Evolutionary conservation across 2,888 invertebrate genomes (phyloP).

Genomic region (Caenorhabditis japonica): DNA sequence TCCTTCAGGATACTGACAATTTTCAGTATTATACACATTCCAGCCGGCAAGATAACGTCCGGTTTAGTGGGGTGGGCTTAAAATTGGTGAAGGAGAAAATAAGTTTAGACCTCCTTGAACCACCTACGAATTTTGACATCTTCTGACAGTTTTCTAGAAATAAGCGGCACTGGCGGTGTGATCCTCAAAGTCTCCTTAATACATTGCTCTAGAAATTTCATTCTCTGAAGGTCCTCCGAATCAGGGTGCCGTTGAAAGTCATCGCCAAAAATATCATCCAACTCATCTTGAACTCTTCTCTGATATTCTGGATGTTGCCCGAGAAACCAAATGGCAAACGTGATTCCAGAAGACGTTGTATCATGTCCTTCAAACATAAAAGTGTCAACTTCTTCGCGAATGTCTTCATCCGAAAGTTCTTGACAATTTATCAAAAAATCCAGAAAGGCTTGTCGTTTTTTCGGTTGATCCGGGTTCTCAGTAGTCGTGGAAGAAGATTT

Average conservation of each 20-base stretch:
- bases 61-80: slow-evolving; percentile 16
- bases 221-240: slow-evolving; percentile 71
- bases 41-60: slow-evolving; percentile 17
- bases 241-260: slow-evolving; percentile 62
- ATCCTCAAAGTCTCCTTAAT: slow-evolving; percentile 72
- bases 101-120: no score
- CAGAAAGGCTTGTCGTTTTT: slow-evolving; percentile 78
- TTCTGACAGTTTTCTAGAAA: slow-evolving; percentile 71
- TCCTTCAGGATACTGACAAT: slow-evolving; percentile 28
- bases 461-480: slow-evolving; percentile 1
- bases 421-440: slow-evolving; percentile 79
- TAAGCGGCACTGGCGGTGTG: slow-evolving; percentile 70
- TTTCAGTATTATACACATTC: slow-evolving; percentile 29
- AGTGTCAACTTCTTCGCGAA: slow-evolving; percentile 78
- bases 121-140: slow-evolving; percentile 72
- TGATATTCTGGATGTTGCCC: slow-evolving; percentile 78
- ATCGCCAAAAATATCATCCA: slow-evolving; percentile 61
- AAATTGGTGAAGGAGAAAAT: slow-evolving; percentile 4
- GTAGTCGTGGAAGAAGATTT: neutral
- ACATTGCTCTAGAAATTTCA: slow-evolving; percentile 70
- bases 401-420: slow-evolving; percentile 78
- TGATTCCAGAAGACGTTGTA: slow-evolving; percentile 78
- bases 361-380: slow-evolving; percentile 80
- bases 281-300: slow-evolving; percentile 59
- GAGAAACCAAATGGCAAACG: slow-evolving; percentile 78